A percentile compares a stretch with the other conserved stretches of the same genome.
phyloP scores from a whole-genome alignment of 2,113 vertebrate species.

The Meriones unguiculatus region DNA sequence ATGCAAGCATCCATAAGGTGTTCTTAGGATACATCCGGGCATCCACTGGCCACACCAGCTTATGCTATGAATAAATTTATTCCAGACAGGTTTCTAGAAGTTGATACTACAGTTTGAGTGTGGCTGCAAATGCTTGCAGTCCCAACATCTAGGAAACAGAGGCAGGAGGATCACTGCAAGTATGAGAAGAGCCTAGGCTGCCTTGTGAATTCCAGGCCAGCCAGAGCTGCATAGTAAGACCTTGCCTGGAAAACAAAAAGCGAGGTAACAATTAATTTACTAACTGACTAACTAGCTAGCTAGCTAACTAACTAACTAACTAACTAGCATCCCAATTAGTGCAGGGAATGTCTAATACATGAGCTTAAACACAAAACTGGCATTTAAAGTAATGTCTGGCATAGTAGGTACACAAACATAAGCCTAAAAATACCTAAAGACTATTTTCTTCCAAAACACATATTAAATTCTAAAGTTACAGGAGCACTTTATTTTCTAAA shows the following conservation, averaged over 20 bases:
- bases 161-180: neutral
- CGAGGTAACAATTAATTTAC: neutral
- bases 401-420: neutral
- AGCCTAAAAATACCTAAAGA: constrained; percentile 5
- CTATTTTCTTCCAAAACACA: constrained; percentile 19
- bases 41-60: neutral
- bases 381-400: constrained; percentile 2
- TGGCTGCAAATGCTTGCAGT: neutral
- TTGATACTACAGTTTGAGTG: neutral
- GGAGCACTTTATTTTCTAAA: neutral
- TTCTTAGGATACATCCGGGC: neutral
- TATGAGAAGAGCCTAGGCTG: neutral
- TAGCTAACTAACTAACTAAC: neutral
- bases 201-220: neutral
- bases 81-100: neutral
- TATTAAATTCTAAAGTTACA: neutral
- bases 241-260: neutral
- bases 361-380: neutral
- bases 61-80: neutral
- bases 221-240: neutral
- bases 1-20: neutral
- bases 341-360: neutral
- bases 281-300: too few species aligned
- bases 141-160: neutral
- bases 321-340: neutral